Conservation (phyloP, 2,797 vertebrate species). For the Halcyon leucocephala region DNA sequence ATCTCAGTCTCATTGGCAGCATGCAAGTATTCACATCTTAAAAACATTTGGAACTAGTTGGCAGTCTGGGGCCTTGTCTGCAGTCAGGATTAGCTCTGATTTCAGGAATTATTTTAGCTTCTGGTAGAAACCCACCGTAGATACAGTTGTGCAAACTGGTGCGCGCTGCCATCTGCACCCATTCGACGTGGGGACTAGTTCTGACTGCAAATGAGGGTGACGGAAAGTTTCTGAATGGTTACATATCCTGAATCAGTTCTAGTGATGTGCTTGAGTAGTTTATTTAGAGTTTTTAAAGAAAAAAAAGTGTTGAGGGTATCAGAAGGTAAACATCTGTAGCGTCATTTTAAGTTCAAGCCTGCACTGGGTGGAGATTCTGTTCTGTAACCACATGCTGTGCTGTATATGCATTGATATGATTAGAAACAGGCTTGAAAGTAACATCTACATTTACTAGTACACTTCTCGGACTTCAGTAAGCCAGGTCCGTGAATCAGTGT, state of each 20-base stretch:
- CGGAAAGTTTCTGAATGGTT: background rate
- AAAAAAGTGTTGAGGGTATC: background rate
- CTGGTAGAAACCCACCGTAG: background rate
- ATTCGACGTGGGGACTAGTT: background rate
- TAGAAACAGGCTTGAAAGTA: slow-evolving; percentile 12
- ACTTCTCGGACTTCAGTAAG: background rate
- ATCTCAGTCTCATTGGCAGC: background rate
- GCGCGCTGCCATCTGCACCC: background rate
- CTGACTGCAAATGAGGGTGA: background rate
- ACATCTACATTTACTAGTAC: background rate
- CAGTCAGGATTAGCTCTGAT: slow-evolving; percentile 18
- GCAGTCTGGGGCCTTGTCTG: slow-evolving; percentile 24
- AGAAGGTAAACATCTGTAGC: background rate
- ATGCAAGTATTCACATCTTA: background rate
- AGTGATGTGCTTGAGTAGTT: background rate
- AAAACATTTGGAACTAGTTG: slow-evolving; percentile 29
- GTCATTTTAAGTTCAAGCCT: background rate
- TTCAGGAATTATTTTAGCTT: slow-evolving; percentile 46
- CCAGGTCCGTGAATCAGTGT: background rate
- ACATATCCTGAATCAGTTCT: background rate
- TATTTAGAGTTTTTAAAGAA: background rate
- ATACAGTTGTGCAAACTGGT: background rate
- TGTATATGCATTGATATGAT: background rate
- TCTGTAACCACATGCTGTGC: background rate
- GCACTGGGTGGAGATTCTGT: background rate